These are phyloP conservation scores for Anguilla japonica DNA, from an alignment of 2,113 vertebrate genomes.

Conservation along the genomic window DNA sequence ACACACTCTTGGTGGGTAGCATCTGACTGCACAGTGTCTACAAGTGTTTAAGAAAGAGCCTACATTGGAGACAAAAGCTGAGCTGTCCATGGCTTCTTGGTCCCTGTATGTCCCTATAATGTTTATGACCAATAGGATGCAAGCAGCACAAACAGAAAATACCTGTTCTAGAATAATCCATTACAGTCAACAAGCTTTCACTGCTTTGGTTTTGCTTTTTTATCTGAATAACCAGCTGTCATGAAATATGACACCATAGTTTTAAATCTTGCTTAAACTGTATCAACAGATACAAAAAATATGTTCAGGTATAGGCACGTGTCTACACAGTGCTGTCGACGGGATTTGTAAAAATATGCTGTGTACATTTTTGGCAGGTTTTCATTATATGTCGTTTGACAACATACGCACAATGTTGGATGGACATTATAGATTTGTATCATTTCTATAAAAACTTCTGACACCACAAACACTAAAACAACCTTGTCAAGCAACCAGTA, in stretches of 20 bases:
- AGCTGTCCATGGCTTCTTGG: not conserved
- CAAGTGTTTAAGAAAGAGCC: not conserved
- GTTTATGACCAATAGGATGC: not conserved
- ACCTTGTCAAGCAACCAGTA: slow-evolving; percentile 44
- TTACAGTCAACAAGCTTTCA: not conserved
- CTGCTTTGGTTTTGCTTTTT: not conserved
- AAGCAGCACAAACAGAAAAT: not conserved
- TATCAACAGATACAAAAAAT: too few species aligned
- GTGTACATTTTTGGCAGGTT: not conserved
- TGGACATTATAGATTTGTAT: not conserved
- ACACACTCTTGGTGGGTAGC: not conserved
- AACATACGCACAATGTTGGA: not conserved
- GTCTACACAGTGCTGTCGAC: too few species aligned
- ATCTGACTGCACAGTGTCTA: not conserved
- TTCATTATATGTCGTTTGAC: not conserved
- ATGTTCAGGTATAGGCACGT: too few species aligned
- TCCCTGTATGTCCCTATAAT: not conserved
- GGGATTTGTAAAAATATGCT: too few species aligned
- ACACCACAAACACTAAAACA: slow-evolving; percentile 44
- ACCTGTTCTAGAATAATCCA: not conserved
- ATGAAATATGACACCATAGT: too few species aligned
- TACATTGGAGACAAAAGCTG: not conserved
- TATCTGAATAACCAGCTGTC: not conserved
- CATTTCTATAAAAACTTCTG: slow-evolving; percentile 21
- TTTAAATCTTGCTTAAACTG: not conserved